Evolutionary conservation across 1,140 invertebrate genomes (phyloP), one percentile per base, ranked within the genome.

Genomic region (Drosophila orosa): DNA sequence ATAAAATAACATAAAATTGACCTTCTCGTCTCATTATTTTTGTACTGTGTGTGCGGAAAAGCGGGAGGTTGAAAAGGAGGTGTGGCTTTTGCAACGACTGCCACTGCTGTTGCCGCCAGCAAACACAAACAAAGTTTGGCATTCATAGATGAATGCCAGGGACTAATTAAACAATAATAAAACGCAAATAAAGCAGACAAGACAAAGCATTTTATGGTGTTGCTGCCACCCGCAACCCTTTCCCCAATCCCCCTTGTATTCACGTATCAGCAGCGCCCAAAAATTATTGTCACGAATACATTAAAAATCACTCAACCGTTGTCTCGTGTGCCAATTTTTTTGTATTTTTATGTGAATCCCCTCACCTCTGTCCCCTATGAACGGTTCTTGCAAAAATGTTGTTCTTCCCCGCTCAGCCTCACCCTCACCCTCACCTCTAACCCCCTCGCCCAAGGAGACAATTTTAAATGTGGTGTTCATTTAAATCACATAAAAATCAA

Each of bases 261-360:
- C n/a, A 12, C 40, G 42, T 85, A 80, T 74, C 77, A 74, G 74
- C 60, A 76, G 50, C 52, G 55, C 42, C 80, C 54, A 74, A 59
- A 86, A 83, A 78, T 77, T 77, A 89, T 87, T 87, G 83, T 86
- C 84, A 87, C 83, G 83, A 69, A 74, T 83, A 87, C 83, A 87
- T 87, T 87, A 84, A 87, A 87, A 87, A 78, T 87, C 83, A 87
- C 83, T 87, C 83, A 87, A 87, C 45, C 83, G 80, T 80, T 80
- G 72, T 81, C 80, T 86, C 76, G 75, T 86, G 82, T 87, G 79
- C 79, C 74, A 87, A 82, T 85, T 79, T 79, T 27, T 57, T 48
- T 25, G 7, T 47, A 10, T 50, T 22, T 62, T 25, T 55, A 45
- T 61, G 22, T 31, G 31, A 25, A 19, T 5, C 33, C 44, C 48